Evolutionary conservation across 1,140 invertebrate genomes (phyloP), one percentile per base, ranked within the genome.

Genomic region (Heliconius hewitsoni): DNA sequence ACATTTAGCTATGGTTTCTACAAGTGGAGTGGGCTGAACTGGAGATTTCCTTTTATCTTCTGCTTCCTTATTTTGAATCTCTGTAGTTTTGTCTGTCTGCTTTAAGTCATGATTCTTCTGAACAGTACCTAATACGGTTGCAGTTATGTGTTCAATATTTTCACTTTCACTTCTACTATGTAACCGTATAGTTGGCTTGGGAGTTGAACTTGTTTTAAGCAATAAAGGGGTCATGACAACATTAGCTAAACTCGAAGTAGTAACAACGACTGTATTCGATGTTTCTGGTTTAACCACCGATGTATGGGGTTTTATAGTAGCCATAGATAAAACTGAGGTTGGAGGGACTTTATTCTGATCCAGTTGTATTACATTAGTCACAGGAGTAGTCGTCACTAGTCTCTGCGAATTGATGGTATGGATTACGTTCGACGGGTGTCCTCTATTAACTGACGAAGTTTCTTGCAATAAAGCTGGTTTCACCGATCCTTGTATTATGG

Each of bases 171-270:
- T 84, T 89, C 89, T 89, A n/a, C 84, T 70, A 82, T 87, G 89
- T 73, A 89, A 71, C 79, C 85, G 85, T 46, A 90, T 83, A 74
- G 88, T 81, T 73, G 83, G 78, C 77, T 89, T 85, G 42, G 83
- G 76, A 75, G 72, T 87, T 46, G 82, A 79, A 57, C 81, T 76
- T 6, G 91, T 87, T 87, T 93, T 94, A 37, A 93, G 74, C 81
- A 93, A 77, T 50, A 94, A 79, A 4, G 91, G 91, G 6, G 93
- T 93, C 85, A 90, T 91, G 9, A 93, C 89, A 77, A 93, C 89
- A 77, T 91, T 92, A 72, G 86, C 86, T 39, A 90, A 79, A 71
- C 81, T 90, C 9, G 88, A 83, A 27, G 92, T 92, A 39, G 89
- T 91, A 74, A 86, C 83, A 74, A 88, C 86, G 34, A 86, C 75